Base-by-base conservation (phyloP, 2,113 vertebrate species). In the Cavia aperea region DNA sequence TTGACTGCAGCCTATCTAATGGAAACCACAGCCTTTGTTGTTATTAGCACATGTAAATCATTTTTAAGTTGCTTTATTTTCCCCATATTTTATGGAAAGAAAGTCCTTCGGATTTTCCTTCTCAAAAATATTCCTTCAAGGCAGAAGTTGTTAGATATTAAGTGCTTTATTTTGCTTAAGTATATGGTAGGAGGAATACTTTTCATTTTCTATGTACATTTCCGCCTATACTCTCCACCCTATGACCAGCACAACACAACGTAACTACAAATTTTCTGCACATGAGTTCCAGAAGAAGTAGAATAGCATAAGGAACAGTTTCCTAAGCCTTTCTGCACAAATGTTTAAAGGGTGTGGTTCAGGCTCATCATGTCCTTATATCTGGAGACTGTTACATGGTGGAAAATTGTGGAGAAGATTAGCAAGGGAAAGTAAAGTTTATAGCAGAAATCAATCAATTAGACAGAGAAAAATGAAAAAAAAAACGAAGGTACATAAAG, bases 231-330 rank as follows among this genome's bases (percentile, higher is more conserved):
- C 9, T 4, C 29, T 14, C 16, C 6, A 56, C 5, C 66, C n/a
- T 5, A 8, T 26, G 11, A 26, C 26, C 18, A 87, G 16, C 49
- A 66, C 36, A 89, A 21, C 16, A 36, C 63, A 68, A 7, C 8
- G 13, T 15, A 68, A 89, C 56, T 29, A 2, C 49, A 33, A 39
- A 70, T 81, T 33, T 10, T 43, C 21, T 18, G 49, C 1, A 14
- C 23, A 12, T 33, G 31, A 58, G 7, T 58, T 13, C 39, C 29
- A 29, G 14, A 70, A 36, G 15, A 58, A 36, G 46, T 49, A 26
- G 3, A 24, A 13, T 1, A 36, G 7, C 1, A 6, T 43, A 26
- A 81, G 19, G n/a, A 43, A 1, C 16, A 56, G 11, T 29, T 58
- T 81, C n/a, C 12, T 19, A 36, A 89, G 19, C 13, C 33, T 51